Evolutionary conservation across 2,113 vertebrate genomes (phyloP).

Genomic region (Apodemus sylvaticus): DNA sequence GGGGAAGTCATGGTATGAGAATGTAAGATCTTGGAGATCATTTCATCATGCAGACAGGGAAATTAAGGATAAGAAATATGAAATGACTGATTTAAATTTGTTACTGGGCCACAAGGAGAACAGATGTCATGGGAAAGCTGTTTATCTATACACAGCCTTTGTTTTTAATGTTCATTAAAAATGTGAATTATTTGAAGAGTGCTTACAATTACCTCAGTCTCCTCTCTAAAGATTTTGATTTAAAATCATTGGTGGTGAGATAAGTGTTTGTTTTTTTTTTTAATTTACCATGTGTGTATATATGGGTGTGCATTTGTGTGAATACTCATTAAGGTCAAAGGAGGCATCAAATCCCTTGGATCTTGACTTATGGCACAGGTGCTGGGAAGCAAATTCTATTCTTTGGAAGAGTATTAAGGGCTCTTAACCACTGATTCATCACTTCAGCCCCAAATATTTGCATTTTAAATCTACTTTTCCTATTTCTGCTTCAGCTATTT

Average conservation of each 20-base stretch:
- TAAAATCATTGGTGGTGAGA: background rate
- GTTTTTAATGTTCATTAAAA: background rate
- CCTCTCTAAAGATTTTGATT: background rate
- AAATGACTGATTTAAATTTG: constrained; percentile 30
- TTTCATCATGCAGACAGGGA: constrained; percentile 27
- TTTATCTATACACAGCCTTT: background rate
- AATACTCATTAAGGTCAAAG: background rate
- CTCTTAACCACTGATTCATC: background rate
- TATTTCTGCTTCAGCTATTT: background rate
- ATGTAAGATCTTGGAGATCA: constrained; percentile 32
- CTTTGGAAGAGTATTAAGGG: background rate
- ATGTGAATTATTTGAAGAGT: background rate
- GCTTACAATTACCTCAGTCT: constrained; percentile 12
- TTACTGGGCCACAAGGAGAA: constrained; percentile 40
- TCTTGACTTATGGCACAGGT: too few relatives aligned
- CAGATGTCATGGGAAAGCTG: constrained; percentile 23
- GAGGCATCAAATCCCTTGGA: background rate
- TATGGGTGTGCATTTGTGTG: background rate
- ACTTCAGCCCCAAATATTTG: background rate
- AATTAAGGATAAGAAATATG: constrained; percentile 50
- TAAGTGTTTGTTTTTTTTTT: background rate
- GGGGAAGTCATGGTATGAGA: constrained; percentile 41
- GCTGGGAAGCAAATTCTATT: background rate
- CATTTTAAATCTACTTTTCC: background rate
- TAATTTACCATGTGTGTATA: background rate